phyloP scores from a whole-genome alignment of 2,113 vertebrate genomes.

The Laterallus jamaicensis region DNA sequence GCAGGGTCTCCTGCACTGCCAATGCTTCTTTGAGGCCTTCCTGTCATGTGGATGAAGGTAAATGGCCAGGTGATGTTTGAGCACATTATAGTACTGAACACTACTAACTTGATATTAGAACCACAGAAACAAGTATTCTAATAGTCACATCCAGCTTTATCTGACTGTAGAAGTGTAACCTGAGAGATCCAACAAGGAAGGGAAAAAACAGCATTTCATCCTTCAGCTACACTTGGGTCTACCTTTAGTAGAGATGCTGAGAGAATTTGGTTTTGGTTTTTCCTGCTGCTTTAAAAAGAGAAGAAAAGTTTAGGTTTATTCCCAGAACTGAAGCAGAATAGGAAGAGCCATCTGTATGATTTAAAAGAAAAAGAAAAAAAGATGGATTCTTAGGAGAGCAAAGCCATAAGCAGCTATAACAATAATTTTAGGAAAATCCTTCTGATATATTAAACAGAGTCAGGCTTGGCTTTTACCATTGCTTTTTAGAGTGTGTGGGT shows the following conservation, averaged over 20 bases:
- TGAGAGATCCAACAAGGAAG: neutral
- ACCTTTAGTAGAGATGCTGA: neutral
- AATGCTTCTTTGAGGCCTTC: neutral
- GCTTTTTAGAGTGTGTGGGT: neutral
- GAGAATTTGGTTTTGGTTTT: neutral
- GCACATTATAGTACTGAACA: neutral
- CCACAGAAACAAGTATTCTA: neutral
- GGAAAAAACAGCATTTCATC: neutral
- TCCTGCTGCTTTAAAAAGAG: neutral
- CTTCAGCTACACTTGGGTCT: neutral
- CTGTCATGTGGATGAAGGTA: neutral
- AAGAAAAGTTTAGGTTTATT: neutral
- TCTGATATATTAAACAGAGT: neutral
- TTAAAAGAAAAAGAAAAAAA: neutral
- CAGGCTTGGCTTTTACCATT: neutral
- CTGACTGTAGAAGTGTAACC: neutral
- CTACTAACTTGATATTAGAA: neutral
- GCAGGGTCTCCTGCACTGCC: neutral
- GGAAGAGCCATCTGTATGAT: neutral
- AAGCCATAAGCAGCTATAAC: neutral
- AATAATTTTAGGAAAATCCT: neutral
- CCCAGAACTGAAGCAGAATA: neutral
- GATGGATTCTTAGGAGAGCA: neutral
- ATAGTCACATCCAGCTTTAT: neutral
- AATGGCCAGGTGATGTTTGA: neutral